A percentile compares a stretch with the other conserved stretches of the same genome.
Evolutionary conservation across 2,888 invertebrate genomes (phyloP).

Genomic region (Noctua janthina): DNA sequence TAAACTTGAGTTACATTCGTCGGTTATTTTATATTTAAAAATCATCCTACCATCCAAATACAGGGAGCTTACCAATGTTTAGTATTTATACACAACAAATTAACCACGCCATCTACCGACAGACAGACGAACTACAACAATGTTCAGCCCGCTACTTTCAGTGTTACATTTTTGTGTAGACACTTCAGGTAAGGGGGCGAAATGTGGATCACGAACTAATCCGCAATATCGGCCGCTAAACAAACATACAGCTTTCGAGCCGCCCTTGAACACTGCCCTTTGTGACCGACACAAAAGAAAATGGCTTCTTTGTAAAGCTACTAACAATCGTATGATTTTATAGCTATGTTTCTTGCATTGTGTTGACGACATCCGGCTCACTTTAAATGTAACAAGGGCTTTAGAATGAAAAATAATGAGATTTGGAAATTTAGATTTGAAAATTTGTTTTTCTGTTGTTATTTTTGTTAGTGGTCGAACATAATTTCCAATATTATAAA

Average conservation of each 20-base stretch:
- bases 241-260: conserved; percentile 76
- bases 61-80: background rate
- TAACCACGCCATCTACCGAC: conserved; percentile 64
- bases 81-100: background rate
- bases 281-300: conserved; percentile 82
- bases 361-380: conserved; percentile 66
- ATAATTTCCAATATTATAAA: background rate
- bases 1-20: background rate
- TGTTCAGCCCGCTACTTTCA: conserved; percentile 15
- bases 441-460: conserved; percentile 23
- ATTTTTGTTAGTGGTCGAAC: background rate
- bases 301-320: conserved; percentile 78
- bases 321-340: conserved; percentile 70
- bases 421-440: conserved; percentile 24
- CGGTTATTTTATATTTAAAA: background rate
- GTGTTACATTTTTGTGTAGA: conserved; percentile 35
- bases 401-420: conserved; percentile 41
- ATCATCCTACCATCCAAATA: background rate
- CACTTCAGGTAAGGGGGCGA: conserved; percentile 53
- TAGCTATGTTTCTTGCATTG: conserved; percentile 68
- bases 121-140: conserved; percentile 54
- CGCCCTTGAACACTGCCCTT: conserved; percentile 84
- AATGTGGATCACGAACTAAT: conserved; percentile 76
- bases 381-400: conserved; percentile 67
- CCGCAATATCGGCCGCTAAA: conserved; percentile 80